These are phyloP conservation scores for Dreissena polymorpha DNA, from an alignment of 1,140 invertebrate genomes.

Conservation along the genomic window DNA sequence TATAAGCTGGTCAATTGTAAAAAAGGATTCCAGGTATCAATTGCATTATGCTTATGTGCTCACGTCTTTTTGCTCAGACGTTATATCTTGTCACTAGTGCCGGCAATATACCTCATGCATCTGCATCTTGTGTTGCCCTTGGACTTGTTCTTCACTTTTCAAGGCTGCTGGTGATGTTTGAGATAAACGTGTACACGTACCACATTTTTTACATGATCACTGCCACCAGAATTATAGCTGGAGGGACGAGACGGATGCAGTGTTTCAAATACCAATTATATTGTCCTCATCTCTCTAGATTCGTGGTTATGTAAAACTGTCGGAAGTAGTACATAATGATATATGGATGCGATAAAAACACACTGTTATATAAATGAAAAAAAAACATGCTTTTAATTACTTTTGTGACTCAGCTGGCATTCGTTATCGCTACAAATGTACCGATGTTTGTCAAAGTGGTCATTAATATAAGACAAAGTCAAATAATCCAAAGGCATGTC, in stretches of 20 bases:
- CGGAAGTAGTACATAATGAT: neutral
- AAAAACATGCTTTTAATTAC: no score
- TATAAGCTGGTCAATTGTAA: neutral
- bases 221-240: neutral
- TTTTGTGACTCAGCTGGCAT: conserved; percentile 20
- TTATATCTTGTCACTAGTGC: conserved; percentile 10
- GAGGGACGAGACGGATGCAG: neutral
- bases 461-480: neutral
- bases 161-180: conserved; percentile 21
- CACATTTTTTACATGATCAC: conserved; percentile 31
- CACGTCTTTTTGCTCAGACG: conserved; percentile 2
- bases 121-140: neutral
- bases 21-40: conserved; percentile 23
- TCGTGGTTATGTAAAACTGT: neutral
- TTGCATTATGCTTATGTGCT: neutral
- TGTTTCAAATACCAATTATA: neutral
- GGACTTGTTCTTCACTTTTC: conserved; percentile 3
- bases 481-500: conserved; percentile 4
- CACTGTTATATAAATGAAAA: neutral
- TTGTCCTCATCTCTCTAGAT: neutral
- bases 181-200: conserved; percentile 41
- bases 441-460: conserved; percentile 25
- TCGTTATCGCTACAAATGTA: conserved; percentile 13
- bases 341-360: conserved; percentile 26
- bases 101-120: neutral